phyloP scores from a whole-genome alignment of 30 jellyfish, hydroid and myxozoan genomes.

The Nemopilema nomurai region DNA sequence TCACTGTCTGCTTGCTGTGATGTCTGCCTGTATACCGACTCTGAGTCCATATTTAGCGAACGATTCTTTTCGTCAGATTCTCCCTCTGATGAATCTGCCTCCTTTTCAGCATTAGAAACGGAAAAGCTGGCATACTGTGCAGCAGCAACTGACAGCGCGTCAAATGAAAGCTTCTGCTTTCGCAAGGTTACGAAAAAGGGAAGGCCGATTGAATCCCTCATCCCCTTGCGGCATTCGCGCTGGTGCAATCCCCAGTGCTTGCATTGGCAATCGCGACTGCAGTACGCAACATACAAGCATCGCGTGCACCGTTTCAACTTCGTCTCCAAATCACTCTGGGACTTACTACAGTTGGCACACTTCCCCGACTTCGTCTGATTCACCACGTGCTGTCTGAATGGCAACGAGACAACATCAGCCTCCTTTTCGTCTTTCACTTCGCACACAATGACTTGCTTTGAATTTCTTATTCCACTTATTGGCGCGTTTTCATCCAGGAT shows the following conservation, averaged over 20 bases:
- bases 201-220: slow-evolving; percentile 71
- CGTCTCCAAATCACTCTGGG: slow-evolving; percentile 50
- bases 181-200: slow-evolving; percentile 73
- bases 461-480: slow-evolving; percentile 16
- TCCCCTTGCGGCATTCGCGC: slow-evolving; percentile 70
- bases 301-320: slow-evolving; percentile 92
- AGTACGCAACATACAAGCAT: slow-evolving; percentile 83
- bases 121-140: slow-evolving; percentile 66
- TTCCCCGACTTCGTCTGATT: slow-evolving; percentile 7
- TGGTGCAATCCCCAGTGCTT: slow-evolving; percentile 85
- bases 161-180: slow-evolving; percentile 46
- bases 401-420: slow-evolving; percentile 69
- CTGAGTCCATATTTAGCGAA: slow-evolving; percentile 8
- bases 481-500: slow-evolving; percentile 61
- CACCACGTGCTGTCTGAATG: slow-evolving; percentile 67
- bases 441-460: slow-evolving; percentile 70
- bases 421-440: slow-evolving; percentile 70
- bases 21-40: neutral
- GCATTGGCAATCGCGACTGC: slow-evolving; percentile 87
- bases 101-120: slow-evolving; percentile 38
- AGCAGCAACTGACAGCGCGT: slow-evolving; percentile 47
- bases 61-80: slow-evolving; percentile 36
- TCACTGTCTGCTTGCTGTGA: slow-evolving; percentile 49
- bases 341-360: slow-evolving; percentile 60
- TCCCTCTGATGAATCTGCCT: slow-evolving; percentile 22